Evolutionary conservation across 1,140 invertebrate genomes (phyloP), one percentile per base, ranked within the genome.

Genomic region (Steinernema khuongi): DNA sequence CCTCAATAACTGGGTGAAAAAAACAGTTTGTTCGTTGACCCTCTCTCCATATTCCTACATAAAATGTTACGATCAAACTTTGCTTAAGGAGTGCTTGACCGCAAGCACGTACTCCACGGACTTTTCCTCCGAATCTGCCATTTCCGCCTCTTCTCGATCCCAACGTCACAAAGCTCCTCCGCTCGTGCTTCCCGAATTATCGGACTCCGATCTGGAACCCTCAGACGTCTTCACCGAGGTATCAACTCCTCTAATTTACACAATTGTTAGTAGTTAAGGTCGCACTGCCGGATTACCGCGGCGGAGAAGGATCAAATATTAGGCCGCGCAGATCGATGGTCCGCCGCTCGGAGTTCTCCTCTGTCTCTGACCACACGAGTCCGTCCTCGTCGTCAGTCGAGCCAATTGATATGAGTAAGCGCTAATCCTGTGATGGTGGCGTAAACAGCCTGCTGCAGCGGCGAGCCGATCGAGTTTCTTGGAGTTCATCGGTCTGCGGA

Each of bases 381-480:
- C 75, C 75, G 1, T 77, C 75, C 1, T 77, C 75, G 26, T 72
- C 75, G 2, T 74, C 72, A 19, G 73, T 70, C 0, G 75, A 77
- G 22, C 72, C 68, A 17, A 70, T 50, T 11, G 75, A 77, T 17
- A 77, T 77, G 75, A 77, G 72, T 77, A n/a, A 70, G 41, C 31
- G n/a, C 19, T 31, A 69, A 33, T n/a, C 30, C 30, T 32, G 18
- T 32, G 2, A n/a, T 22, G 17, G 4, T 17, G 4, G 17, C 7
- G 33, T 31, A 69, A 69, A 32, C 33, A 69, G 30, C 11, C 18
- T 19, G 32, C 70, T 77, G 43, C 75, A 77, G 75, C 73, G 1
- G 73, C 75, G 26, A 74, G 72, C 50, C 67, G 75, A 19, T 77
- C 76, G 0, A 75, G 73, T 1, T 76, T 77, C 70, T 50, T 77